Percentiles rank a stretch among this genome's conserved stretches.
Conservation (phyloP, 1,140 invertebrate species). For the Metopolophium dirhodum region DNA sequence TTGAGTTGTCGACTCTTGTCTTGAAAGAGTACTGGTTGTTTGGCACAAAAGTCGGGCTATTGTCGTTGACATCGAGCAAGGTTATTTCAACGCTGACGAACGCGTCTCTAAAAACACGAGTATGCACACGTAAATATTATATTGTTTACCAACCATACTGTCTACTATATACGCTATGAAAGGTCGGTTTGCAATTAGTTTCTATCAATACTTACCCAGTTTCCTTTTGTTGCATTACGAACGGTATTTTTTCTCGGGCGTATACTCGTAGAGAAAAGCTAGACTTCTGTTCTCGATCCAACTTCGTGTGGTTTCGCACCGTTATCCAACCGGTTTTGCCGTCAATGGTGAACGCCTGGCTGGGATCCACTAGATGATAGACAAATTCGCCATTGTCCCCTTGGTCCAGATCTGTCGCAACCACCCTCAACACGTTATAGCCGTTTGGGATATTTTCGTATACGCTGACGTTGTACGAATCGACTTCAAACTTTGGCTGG, state of each 20-base stretch:
- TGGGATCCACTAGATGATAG: constrained; percentile 77
- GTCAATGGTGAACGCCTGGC: constrained; percentile 81
- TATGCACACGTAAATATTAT: background rate
- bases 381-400: constrained; percentile 84
- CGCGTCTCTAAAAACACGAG: constrained; percentile 64
- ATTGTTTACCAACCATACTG: background rate
- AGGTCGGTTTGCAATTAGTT: background rate
- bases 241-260: constrained; percentile 76
- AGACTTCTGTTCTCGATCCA: constrained; percentile 79
- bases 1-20: constrained; percentile 72
- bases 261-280: constrained; percentile 75
- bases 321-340: constrained; percentile 82
- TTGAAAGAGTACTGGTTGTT: constrained; percentile 81
- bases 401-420: constrained; percentile 79
- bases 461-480: constrained; percentile 89
- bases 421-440: constrained; percentile 80
- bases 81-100: constrained; percentile 81
- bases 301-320: constrained; percentile 76
- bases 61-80: constrained; percentile 84
- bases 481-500: constrained; percentile 83
- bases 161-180: background rate
- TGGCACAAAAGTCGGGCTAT: constrained; percentile 83
- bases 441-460: constrained; percentile 89
- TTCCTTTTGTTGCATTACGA: constrained; percentile 63
- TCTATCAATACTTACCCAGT: background rate